phyloP scores from a whole-genome alignment of 1,140 invertebrate genomes.

The Drosophila teissieri region DNA sequence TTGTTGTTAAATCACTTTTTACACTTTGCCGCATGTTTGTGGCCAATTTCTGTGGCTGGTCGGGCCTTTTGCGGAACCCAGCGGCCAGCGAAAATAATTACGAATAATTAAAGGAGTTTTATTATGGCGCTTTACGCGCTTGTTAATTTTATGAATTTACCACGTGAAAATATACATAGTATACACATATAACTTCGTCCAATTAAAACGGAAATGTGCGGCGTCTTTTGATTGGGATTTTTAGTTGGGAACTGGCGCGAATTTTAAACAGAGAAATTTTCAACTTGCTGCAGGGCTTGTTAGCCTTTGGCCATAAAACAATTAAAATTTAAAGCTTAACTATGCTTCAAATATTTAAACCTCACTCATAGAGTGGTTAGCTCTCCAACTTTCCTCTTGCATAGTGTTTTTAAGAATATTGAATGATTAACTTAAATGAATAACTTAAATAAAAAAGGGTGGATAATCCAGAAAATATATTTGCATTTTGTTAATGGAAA shows the following conservation, averaged over 20 bases:
- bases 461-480: not conserved
- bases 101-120: slow-evolving; percentile 68
- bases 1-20: slow-evolving; percentile 79
- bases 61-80: slow-evolving; percentile 58
- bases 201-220: slow-evolving; percentile 29
- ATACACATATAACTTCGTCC: slow-evolving; percentile 10
- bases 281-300: not conserved
- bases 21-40: slow-evolving; percentile 59
- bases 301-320: not conserved
- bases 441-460: too few relatives aligned
- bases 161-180: slow-evolving; percentile 35
- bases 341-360: not conserved
- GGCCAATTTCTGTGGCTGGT: slow-evolving; percentile 12
- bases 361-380: too few relatives aligned
- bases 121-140: slow-evolving; percentile 63
- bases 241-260: slow-evolving; percentile 20
- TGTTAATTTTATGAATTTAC: slow-evolving; percentile 49
- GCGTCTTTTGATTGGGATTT: slow-evolving; percentile 8
- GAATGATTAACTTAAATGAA: not conserved
- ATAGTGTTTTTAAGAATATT: too few relatives aligned
- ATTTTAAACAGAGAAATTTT: slow-evolving; percentile 18
- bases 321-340: not conserved
- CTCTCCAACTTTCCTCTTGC: too few relatives aligned
- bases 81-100: slow-evolving; percentile 55
- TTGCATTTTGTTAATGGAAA: not conserved